These are phyloP conservation scores for Rhabdomys pumilio DNA, from an alignment of 2,797 vertebrate species.

Conservation along the genomic window DNA sequence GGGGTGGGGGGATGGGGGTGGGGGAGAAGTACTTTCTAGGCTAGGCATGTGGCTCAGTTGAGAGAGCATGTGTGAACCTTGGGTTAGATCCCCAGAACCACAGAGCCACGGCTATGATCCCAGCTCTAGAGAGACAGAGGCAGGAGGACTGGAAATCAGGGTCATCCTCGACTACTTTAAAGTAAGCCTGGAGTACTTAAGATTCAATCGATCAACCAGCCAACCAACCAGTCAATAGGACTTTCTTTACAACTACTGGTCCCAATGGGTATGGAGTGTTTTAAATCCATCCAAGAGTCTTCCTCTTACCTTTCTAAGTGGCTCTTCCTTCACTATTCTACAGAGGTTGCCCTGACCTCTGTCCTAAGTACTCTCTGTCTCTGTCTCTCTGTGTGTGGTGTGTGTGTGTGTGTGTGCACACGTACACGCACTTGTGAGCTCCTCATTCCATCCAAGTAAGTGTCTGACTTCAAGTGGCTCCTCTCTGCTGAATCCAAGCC, in stretches of 20 bases:
- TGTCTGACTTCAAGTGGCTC: not conserved
- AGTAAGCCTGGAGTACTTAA: not conserved
- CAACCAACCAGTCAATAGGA: not conserved
- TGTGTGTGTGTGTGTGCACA: too few species aligned
- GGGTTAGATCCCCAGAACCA: not conserved
- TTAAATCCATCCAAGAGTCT: not conserved
- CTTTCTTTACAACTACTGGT: not conserved
- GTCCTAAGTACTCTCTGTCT: not conserved
- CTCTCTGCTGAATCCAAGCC: not conserved
- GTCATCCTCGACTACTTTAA: not conserved
- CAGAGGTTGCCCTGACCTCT: not conserved
- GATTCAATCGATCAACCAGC: not conserved
- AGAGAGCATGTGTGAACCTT: not conserved
- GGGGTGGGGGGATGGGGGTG: rapidly evolving
- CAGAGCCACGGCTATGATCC: not conserved
- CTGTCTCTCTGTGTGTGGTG: too few species aligned
- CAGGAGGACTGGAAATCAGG: not conserved
- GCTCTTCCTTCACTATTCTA: not conserved
- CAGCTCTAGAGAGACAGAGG: not conserved
- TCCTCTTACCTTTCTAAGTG: not conserved
- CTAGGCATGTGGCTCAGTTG: not conserved
- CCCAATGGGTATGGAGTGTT: not conserved
- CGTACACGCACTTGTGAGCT: too few species aligned
- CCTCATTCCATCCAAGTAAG: not conserved
- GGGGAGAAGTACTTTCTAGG: not conserved